Evolutionary conservation across 1,140 invertebrate genomes (phyloP).

Genomic region (Hypsibius dujardini): DNA sequence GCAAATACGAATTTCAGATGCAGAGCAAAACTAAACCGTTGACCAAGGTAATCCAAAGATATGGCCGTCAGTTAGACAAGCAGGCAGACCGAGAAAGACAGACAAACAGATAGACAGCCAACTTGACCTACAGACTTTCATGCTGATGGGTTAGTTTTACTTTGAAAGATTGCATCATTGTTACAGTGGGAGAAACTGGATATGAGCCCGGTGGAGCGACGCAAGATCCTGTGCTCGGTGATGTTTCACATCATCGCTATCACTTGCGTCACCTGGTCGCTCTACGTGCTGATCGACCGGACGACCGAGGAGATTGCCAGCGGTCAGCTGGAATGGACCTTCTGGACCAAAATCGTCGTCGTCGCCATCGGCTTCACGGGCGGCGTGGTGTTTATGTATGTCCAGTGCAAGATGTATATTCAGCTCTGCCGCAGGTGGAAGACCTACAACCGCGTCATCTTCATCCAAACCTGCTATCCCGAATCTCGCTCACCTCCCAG

Average conservation of each 20-base stretch:
- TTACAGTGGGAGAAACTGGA: slow-evolving; percentile 75
- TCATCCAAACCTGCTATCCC: slow-evolving; percentile 49
- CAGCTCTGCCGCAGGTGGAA: slow-evolving; percentile 75
- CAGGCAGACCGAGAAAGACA: too few relatives aligned
- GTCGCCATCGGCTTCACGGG: slow-evolving; percentile 92
- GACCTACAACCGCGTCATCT: slow-evolving; percentile 74
- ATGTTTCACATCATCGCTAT: slow-evolving; percentile 82
- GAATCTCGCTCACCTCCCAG: not conserved
- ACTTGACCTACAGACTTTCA: not conserved
- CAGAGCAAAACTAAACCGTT: slow-evolving; percentile 87
- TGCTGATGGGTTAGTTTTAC: slow-evolving; percentile 20
- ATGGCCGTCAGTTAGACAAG: slow-evolving; percentile 16
- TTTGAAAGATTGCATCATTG: slow-evolving; percentile 18
- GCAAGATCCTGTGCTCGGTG: slow-evolving; percentile 73
- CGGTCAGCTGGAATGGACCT: slow-evolving; percentile 65
- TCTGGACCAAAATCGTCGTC: slow-evolving; percentile 89
- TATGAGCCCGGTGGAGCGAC: slow-evolving; percentile 72
- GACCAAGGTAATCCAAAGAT: slow-evolving; percentile 49
- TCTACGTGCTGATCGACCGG: slow-evolving; percentile 83
- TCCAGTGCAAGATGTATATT: slow-evolving; percentile 70
- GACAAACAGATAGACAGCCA: too few relatives aligned
- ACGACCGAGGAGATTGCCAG: slow-evolving; percentile 70
- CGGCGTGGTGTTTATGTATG: slow-evolving; percentile 86
- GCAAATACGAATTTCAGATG: slow-evolving; percentile 90
- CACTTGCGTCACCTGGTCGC: slow-evolving; percentile 84